These are phyloP conservation scores for Sanderia malayensis DNA, from an alignment of 30 jellyfish, hydroid and myxozoan species.

Conservation along the genomic window DNA sequence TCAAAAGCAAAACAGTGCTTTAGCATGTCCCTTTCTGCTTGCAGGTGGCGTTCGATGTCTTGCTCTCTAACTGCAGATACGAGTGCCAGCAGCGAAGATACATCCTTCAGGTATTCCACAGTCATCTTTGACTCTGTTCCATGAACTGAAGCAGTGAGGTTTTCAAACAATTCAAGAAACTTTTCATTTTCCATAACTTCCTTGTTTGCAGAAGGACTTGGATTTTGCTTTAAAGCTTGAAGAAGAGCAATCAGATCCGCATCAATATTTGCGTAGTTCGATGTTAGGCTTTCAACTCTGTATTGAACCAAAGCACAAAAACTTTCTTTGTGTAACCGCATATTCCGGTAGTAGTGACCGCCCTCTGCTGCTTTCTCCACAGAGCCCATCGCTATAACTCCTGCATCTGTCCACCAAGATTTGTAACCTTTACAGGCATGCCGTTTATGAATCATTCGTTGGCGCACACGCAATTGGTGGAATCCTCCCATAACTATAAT, in stretches of 20 bases:
- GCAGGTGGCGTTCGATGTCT: conserved; percentile 27
- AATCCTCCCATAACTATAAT: conserved; percentile 44
- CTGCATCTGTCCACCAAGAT: conserved; percentile 54
- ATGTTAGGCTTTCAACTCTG: conserved; percentile 29
- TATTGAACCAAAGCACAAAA: conserved; percentile 48
- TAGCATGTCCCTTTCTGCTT: conserved; percentile 30
- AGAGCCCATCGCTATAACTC: conserved; percentile 39
- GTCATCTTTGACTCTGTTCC: conserved; percentile 31
- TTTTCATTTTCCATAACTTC: neutral
- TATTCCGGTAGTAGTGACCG: conserved; percentile 33
- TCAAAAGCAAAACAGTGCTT: conserved; percentile 39
- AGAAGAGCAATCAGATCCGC: neutral
- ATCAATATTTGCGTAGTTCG: neutral
- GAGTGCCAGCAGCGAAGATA: conserved; percentile 26
- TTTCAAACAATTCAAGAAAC: neutral
- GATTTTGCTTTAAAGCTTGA: conserved; percentile 3
- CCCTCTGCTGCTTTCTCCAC: conserved; percentile 45
- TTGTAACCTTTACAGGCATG: conserved; percentile 41
- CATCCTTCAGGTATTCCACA: conserved; percentile 28
- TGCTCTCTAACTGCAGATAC: conserved; percentile 28
- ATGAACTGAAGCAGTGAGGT: neutral
- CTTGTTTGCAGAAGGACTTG: neutral
- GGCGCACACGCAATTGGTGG: conserved; percentile 27
- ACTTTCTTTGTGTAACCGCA: conserved; percentile 55
- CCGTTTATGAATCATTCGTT: conserved; percentile 11